phyloP scores from a whole-genome alignment of 2,113 vertebrate genomes.

The Rynchops niger region DNA sequence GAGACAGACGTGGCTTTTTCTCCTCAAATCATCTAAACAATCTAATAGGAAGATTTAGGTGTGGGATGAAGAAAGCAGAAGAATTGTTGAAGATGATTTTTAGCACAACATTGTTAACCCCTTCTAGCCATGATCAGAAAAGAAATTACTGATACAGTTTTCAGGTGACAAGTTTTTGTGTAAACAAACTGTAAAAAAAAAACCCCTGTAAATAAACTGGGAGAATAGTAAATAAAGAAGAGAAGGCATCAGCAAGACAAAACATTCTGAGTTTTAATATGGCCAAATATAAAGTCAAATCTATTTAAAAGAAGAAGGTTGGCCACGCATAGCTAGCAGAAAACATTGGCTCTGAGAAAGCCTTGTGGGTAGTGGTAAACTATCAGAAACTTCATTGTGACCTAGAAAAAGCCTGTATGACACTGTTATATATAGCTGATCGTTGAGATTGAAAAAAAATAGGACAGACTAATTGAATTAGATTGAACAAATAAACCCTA shows the following conservation, averaged over 20 bases:
- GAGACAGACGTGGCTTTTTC: neutral
- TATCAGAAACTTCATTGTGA: neutral
- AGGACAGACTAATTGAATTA: neutral
- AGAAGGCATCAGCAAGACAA: neutral
- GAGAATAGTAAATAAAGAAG: neutral
- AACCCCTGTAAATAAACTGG: no score
- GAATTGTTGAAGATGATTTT: neutral
- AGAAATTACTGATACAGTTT: neutral
- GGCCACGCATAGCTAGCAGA: neutral
- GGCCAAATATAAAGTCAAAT: neutral
- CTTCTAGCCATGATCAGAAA: neutral
- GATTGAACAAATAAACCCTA: neutral
- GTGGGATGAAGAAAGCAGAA: neutral
- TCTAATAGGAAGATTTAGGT: neutral
- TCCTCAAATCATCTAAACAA: neutral
- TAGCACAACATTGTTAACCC: neutral
- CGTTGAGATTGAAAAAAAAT: neutral
- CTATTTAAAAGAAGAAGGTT: neutral
- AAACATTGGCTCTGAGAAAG: neutral
- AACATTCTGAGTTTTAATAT: neutral
- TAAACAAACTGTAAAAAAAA: no score
- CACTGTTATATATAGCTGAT: neutral
- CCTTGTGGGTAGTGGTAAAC: neutral
- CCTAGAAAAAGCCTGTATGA: neutral
- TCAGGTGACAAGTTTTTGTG: neutral